Evolutionary conservation across 2,888 invertebrate genomes (phyloP), one percentile per base, ranked within the genome.

Genomic region (Diploptera punctata): DNA sequence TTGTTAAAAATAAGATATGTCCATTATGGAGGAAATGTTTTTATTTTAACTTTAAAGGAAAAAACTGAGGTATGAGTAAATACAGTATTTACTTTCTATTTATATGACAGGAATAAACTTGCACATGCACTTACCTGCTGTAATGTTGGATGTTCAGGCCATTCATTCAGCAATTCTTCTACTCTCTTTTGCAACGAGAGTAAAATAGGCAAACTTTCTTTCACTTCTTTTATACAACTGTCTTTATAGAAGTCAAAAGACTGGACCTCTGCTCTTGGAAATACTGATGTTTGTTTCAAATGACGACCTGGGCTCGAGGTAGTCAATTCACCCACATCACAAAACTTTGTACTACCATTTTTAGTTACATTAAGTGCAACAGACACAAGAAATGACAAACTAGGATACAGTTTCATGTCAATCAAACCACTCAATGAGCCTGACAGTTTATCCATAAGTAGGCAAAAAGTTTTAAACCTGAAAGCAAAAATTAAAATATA

Each of bases 111-210:
- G n/a, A n/a, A n/a, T n/a, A n/a, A n/a, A n/a, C n/a, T n/a, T n/a
- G n/a, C n/a, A n/a, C n/a, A n/a, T n/a, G n/a, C n/a, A 80, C 81
- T 84, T 84, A 93, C 93, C 83, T 93, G 91, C 79, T 88, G 88
- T 44, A 98, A 83, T 0, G 93, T 92, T 0, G 98, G 97, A 85
- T 98, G 95, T 75, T 95, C 95, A 0, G 97, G 94, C 94, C 95
- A 98, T 77, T 94, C 90, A 0, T 85, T 83, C 33, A 95, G 83
- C 62, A 97, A 83, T 60, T 87, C 86, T 10, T 84, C 81, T 0
- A 93, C 88, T 65, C 88, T 86, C 1, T 82, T 80, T 74, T 86
- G 86, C n/a, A 97, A 87, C 71, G 84, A 84, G 13, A 88, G 86
- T 71, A 98, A 82, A 5, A 95, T 82, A 1, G 91, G 89, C 10